Base-by-base conservation (phyloP, 1,140 invertebrate genomes). In the Formica exsecta region DNA sequence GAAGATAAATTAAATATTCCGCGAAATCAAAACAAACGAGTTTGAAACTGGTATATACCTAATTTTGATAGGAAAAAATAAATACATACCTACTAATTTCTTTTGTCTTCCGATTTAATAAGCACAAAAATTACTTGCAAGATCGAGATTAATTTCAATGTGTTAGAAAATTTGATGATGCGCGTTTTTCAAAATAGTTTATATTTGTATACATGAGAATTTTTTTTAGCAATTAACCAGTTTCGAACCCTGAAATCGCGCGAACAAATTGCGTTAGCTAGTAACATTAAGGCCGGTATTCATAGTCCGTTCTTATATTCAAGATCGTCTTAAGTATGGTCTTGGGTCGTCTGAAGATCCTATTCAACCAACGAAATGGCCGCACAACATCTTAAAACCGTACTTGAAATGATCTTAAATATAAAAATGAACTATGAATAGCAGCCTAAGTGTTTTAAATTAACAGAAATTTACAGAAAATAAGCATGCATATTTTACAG, bases 11-110 rank as follows among this genome's bases (percentile, higher is more conserved):
- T 48, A 16, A 48, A 48, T 48, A 16, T 48, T 48, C 51, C 3
- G 32, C 32, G 38, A 59, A 59, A 7, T 59, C 51, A 5, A 1
- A 3, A 38, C 19, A 6, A 61, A 19, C 66, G 29, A 57, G 48
- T 22, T 59, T 59, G 48, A 59, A n/a, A 59, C n/a, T 36, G 19
- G 3, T 38, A 6, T 74, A 8, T 36, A 22, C 0, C 22, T 22
- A 38, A 57, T 59, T 59, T 74, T 7, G 32, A 38, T 73, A 22
- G 57, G 51, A 59, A 71, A 71, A 71, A 57, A 73, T 73, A 73
- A 4, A 25, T 57, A 54, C 25, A 38, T 16, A 13, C 32, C 2
- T n/a, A 1, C 16, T n/a, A 1, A 51, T 59, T 54, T 29, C 59
- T 59, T 74, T 74, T 22, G 22, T 22, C 22, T 22, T 22, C 22